phyloP scores from a whole-genome alignment of 2,888 invertebrate genomes.

The Germaria angustata region DNA sequence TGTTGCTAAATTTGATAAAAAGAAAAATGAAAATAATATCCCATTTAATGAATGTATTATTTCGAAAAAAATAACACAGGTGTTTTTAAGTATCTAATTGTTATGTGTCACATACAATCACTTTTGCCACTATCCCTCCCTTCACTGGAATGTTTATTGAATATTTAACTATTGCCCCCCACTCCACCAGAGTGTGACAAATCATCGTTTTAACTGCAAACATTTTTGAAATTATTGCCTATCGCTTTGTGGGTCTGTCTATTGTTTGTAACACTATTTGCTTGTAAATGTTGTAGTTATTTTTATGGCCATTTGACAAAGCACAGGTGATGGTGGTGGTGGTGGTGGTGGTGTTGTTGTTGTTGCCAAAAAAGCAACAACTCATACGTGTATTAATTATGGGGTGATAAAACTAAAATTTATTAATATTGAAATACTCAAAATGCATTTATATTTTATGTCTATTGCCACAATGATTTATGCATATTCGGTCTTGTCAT shows the following conservation, averaged over 20 bases:
- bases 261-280: not conserved
- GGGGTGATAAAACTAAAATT: constrained; percentile 45
- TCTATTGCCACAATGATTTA: constrained; percentile 44
- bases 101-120: not conserved
- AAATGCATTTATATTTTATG: constrained; percentile 37
- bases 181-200: not conserved
- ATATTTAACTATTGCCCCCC: not conserved
- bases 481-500: not conserved
- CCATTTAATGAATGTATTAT: constrained; percentile 12
- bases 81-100: constrained; percentile 33
- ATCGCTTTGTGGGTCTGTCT: not conserved
- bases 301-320: constrained; percentile 39
- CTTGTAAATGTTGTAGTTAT: constrained; percentile 2
- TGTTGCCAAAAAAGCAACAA: constrained; percentile 13
- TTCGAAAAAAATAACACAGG: constrained; percentile 33
- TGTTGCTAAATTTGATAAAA: constrained; percentile 15
- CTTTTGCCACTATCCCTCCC: too few relatives aligned
- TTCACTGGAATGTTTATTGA: not conserved
- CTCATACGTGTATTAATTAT: constrained; percentile 41
- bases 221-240: not conserved
- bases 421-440: constrained; percentile 24
- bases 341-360: constrained; percentile 59
- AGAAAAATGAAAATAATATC: not conserved
- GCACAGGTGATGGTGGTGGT: constrained; percentile 59
- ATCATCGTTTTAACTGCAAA: not conserved